Evolutionary conservation across 2,888 invertebrate genomes (phyloP).

Genomic region (Aspidiotus destructor): DNA sequence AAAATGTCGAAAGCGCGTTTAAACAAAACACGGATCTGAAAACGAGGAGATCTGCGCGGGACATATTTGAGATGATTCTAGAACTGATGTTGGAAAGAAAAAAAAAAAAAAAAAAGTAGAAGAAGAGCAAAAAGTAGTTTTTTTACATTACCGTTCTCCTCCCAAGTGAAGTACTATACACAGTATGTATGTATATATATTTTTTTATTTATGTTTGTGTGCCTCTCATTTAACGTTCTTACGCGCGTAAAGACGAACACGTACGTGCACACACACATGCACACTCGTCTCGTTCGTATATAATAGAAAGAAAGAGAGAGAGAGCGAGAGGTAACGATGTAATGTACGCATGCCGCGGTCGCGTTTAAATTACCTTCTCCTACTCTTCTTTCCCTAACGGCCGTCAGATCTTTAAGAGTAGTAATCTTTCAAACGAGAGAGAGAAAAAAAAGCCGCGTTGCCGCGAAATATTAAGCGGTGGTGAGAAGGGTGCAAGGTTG

Average conservation of each 20-base stretch:
- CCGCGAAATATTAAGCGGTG: conserved; percentile 19
- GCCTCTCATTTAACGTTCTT: conserved; percentile 3
- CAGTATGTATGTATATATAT: background rate
- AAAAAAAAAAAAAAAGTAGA: background rate
- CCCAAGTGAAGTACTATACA: background rate
- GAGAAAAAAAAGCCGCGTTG: conserved; percentile 19
- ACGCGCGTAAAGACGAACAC: background rate
- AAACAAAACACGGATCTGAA: background rate
- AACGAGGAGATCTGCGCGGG: conserved; percentile 2
- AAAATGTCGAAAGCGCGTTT: conserved; percentile 4
- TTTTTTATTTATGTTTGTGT: conserved; percentile 3
- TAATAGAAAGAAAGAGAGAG: conserved; percentile 3
- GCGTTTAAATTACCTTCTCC: conserved; percentile 24
- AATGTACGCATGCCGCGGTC: conserved; percentile 24
- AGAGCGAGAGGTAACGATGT: conserved; percentile 5
- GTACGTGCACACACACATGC: background rate
- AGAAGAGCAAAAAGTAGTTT: conserved; percentile 3
- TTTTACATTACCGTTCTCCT: conserved; percentile 1
- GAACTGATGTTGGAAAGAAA: background rate
- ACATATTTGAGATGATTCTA: conserved; percentile 1
- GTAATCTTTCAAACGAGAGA: conserved; percentile 22
- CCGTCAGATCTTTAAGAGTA: conserved; percentile 24
- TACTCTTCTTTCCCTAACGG: conserved; percentile 14
- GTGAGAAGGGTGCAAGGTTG: conserved; percentile 21
- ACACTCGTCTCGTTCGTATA: background rate